Conservation (phyloP, 2,797 vertebrate species). For the Protonibea diacanthus region DNA sequence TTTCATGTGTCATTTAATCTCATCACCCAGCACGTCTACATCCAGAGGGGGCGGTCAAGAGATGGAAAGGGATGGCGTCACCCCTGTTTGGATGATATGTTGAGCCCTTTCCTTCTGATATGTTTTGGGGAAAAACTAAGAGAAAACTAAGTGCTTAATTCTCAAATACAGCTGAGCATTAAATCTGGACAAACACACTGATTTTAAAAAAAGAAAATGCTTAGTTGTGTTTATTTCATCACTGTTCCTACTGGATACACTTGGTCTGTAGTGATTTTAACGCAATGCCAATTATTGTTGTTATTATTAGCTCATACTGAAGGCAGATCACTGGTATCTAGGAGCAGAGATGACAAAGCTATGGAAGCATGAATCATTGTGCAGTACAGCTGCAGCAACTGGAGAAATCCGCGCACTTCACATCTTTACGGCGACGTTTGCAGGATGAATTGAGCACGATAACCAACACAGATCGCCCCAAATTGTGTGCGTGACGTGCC, state of each 20-base stretch:
- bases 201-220: neutral
- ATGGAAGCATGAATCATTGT: conserved; percentile 56
- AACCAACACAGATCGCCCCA: neutral
- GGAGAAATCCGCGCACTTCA: conserved; percentile 4
- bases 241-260: conserved; percentile 51
- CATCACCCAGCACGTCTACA: conserved; percentile 24
- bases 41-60: conserved; percentile 9
- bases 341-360: conserved; percentile 60
- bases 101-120: neutral
- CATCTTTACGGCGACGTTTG: conserved; percentile 12
- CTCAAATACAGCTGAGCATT: neutral
- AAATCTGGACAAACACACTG: neutral
- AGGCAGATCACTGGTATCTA: conserved; percentile 42
- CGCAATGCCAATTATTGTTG: conserved; percentile 2
- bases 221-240: conserved; percentile 31
- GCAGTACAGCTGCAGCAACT: conserved; percentile 44
- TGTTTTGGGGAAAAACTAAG: conserved; percentile 61
- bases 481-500: conserved; percentile 11
- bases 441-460: conserved; percentile 24
- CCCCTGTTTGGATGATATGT: conserved; percentile 16
- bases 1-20: conserved; percentile 65
- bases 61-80: neutral
- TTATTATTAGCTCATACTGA: conserved; percentile 8
- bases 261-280: conserved; percentile 41
- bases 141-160: conserved; percentile 67